Base-by-base conservation (phyloP, 2,888 invertebrate species). In the Diloba caeruleocephala region DNA sequence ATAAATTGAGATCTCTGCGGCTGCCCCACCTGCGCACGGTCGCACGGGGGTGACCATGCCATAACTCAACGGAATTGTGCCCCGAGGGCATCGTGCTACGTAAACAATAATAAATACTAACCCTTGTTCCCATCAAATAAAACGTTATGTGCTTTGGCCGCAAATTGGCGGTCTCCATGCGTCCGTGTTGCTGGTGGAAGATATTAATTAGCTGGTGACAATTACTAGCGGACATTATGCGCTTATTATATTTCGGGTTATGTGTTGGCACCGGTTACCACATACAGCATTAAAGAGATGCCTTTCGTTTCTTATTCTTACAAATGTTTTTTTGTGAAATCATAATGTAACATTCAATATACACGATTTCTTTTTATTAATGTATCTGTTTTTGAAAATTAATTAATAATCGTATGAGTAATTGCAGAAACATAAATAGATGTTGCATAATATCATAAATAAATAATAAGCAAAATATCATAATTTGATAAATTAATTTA, bases 61-160 rank as follows among this genome's bases (percentile, higher is more conserved):
- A 89, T 92, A 91, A 90, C 81, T 91, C 89, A 91, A 76, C 86
- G 60, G 80, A 88, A 91, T 88, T 84, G 88, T 81, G 82, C 90
- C 92, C 89, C 73, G 76, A 81, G 88, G 90, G 85, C 71, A 74
- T 73, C 74, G 71, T 71, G 74, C 74, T 76, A 78, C 79, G 82
- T 79, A 82, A 83, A 86, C 84, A 85, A 85, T 84, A 81, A 85
- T 83, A 82, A 84, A 83, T 85, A 85, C 81, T 82, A 83, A 85
- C 84, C 81, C 79, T 77, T 79, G 81, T 78, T 67, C 68, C 49
- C 52, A 67, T 79, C 80, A 75, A 82, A 84, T 85, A 84, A 84
- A 83, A 85, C 79, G 81, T 82, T 81, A 79, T 78, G 74, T 76
- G 68, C 63, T 71, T 64, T 56, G 67, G 67, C 77, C 81, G 72